A percentile compares a stretch with the other conserved stretches of the same genome.
phyloP scores from a whole-genome alignment of 2,888 invertebrate genomes.

The Muscina levida region DNA sequence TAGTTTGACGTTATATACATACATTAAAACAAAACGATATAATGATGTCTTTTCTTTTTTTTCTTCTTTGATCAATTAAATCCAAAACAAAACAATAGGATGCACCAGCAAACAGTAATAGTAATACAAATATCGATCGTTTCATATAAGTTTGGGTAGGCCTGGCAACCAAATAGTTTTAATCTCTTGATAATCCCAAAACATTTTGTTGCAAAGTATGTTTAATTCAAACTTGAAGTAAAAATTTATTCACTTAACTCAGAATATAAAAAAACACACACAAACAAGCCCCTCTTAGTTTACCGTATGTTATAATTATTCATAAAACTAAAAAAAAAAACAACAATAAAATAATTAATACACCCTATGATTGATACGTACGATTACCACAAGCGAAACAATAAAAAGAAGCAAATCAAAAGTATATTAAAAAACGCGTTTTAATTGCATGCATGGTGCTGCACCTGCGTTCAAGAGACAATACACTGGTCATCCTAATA shows the following conservation, averaged over 20 bases:
- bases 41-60: conserved; percentile 14
- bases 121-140: not conserved
- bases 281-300: not conserved
- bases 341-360: conserved; percentile 4
- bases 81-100: conserved; percentile 22
- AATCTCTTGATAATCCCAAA: not conserved
- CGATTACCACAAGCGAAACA: conserved; percentile 1
- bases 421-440: conserved; percentile 15
- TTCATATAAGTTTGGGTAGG: not conserved
- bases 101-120: not conserved
- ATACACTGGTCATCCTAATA: too few species aligned
- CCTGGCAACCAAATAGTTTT: not conserved
- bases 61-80: conserved; percentile 38
- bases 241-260: too few species aligned
- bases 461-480: too few species aligned
- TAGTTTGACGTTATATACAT: too few species aligned
- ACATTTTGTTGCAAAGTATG: not conserved
- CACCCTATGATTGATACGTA: conserved; percentile 11
- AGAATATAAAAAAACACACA: not conserved
- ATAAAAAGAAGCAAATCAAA: conserved; percentile 23
- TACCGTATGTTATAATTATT: conserved; percentile 30
- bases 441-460: too few species aligned
- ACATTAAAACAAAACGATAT: not conserved
- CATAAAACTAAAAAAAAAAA: conserved; percentile 16
- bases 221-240: too few species aligned